Evolutionary conservation across 2,113 vertebrate species (phyloP).

Genomic region (Stercorarius parasiticus): DNA sequence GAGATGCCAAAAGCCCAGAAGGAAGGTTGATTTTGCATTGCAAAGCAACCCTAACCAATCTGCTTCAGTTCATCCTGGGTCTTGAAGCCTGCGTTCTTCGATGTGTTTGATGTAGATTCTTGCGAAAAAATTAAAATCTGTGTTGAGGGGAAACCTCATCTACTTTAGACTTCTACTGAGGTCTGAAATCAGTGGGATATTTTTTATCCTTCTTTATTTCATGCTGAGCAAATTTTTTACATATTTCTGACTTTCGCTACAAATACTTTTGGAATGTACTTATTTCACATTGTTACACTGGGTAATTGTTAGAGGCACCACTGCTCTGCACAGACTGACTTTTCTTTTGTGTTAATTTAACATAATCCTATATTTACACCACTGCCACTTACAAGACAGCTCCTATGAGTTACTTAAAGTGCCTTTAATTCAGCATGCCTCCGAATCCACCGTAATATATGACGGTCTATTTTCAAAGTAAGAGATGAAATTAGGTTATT

Average conservation of each 20-base stretch:
- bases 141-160: not conserved
- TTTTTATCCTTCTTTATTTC: not conserved
- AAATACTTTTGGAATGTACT: not conserved
- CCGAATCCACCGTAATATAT: rapidly evolving
- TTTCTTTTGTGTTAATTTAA: not conserved
- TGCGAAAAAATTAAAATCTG: not conserved
- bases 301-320: not conserved
- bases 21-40: not conserved
- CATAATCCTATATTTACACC: not conserved
- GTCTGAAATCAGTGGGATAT: not conserved
- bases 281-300: not conserved
- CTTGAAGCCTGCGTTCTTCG: not conserved
- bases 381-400: not conserved
- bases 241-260: not conserved
- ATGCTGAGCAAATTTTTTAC: not conserved
- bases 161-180: not conserved
- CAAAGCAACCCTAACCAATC: not conserved
- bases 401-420: not conserved
- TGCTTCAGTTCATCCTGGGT: not conserved
- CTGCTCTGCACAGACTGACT: not conserved
- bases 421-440: not conserved
- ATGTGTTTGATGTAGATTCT: not conserved
- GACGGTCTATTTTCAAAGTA: not conserved
- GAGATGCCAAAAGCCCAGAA: not conserved
- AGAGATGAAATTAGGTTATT: not conserved